phyloP scores from a whole-genome alignment of 2,888 invertebrate genomes.

The Megamerina dolium region DNA sequence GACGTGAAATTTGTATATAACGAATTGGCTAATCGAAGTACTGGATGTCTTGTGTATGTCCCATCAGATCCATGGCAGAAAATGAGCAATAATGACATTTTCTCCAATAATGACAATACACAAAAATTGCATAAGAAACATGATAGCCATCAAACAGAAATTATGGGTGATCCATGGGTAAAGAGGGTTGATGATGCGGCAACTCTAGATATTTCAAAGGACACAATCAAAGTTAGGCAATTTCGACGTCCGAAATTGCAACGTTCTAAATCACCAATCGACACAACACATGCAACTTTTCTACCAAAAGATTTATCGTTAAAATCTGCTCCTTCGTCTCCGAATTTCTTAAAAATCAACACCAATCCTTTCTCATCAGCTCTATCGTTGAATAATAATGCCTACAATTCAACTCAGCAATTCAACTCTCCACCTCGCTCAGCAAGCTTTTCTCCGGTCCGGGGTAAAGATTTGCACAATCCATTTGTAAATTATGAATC shows the following conservation, averaged over 20 bases:
- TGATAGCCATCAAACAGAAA: not conserved
- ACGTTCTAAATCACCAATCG: conserved; percentile 30
- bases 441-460: conserved; percentile 33
- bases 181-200: conserved; percentile 24
- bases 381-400: conserved; percentile 17
- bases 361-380: conserved; percentile 27
- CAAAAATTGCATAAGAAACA: not conserved
- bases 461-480: conserved; percentile 25
- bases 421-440: conserved; percentile 24
- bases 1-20: conserved; percentile 33
- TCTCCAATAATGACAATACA: conserved; percentile 7
- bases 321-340: conserved; percentile 39
- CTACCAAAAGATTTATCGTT: conserved; percentile 20
- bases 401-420: conserved; percentile 19
- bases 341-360: conserved; percentile 28
- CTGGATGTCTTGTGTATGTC: conserved; percentile 42
- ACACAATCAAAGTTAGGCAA: conserved; percentile 26
- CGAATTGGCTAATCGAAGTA: conserved; percentile 36
- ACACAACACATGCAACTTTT: conserved; percentile 24
- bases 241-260: conserved; percentile 34
- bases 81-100: conserved; percentile 28
- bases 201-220: conserved; percentile 19
- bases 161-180: conserved; percentile 38
- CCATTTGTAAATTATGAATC: conserved; percentile 20
- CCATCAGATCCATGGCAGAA: conserved; percentile 49